Base-by-base conservation (phyloP, 1,140 invertebrate genomes). In the Agrypnia vestita region DNA sequence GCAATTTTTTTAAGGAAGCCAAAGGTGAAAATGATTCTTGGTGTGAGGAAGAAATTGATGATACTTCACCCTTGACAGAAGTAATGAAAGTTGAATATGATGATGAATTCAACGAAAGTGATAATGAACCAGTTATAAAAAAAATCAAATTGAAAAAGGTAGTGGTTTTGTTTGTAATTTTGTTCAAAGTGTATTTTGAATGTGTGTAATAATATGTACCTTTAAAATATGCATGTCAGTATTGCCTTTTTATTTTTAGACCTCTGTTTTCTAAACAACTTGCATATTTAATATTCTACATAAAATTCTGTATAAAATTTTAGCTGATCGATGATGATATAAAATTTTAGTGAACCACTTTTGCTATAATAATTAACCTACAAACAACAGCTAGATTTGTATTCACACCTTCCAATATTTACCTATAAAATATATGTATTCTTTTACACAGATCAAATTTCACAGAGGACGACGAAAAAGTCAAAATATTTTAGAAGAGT, bases 41-140 rank as follows among this genome's bases (percentile, higher is more conserved):
- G 19, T 53, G 15, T 62, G 71, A 17, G 17, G 62, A 59, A 56
- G 56, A 76, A 21, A 67, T 53, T n/a, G n/a, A 76, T 12, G 17
- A 47, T 12, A 19, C 15, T 17, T 55, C 19, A 10, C 12, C 13
- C 9, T 67, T 76, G 9, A 46, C 69, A 0, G 19, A 55, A 56
- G 21, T 76, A 25, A 53, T 80, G 13, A 82, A 82, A 76, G 69
- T 62, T 56, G 81, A 82, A 77, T 44, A 76, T 17, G 76, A 82
- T 72, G 61, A 72, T 53, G 43, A 79, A 19, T 82, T 79, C 56
- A 56, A 35, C 44, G 74, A 76, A 9, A 79, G 81, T 73, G 81
- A 79, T 17, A 56, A 79, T 56, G 78, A 82, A 82, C 77, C 71
- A 4, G 64, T 82, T 56, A 64, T 76, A n/a, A 72, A 82, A 12